Evolutionary conservation across 2,797 vertebrate genomes (phyloP).

Genomic region (Poecile montanus): DNA sequence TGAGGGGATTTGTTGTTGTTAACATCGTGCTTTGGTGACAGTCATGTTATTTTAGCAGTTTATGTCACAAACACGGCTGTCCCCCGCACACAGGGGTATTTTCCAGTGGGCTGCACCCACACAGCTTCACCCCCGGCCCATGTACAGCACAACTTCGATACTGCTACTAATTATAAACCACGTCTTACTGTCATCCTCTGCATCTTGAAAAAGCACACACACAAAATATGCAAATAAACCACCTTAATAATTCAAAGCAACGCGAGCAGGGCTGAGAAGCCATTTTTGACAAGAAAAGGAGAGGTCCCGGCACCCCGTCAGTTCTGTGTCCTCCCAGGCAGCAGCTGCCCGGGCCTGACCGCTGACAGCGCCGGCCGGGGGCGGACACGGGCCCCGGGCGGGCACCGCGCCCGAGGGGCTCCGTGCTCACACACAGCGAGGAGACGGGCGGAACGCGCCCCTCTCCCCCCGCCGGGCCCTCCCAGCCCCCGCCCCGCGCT

Average conservation of each 20-base stretch:
- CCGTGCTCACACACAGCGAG: not conserved
- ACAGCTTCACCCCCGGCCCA: not conserved
- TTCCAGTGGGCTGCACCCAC: not conserved
- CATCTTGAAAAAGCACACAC: not conserved
- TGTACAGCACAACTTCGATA: not conserved
- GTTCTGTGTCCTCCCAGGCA: fast-evolving
- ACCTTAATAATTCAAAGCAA: not conserved
- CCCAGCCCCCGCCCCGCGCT: not conserved
- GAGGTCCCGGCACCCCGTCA: not conserved
- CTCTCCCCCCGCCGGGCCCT: not conserved
- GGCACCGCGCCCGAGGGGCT: not conserved
- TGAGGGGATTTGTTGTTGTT: not conserved
- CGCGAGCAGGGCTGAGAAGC: not conserved
- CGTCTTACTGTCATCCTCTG: not conserved
- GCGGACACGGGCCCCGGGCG: not conserved
- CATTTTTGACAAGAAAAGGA: not conserved
- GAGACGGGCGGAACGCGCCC: not conserved
- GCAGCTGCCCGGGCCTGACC: not conserved
- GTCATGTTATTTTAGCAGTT: not conserved
- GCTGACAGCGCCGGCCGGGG: not conserved
- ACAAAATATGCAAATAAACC: not conserved
- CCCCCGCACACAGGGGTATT: fast-evolving
- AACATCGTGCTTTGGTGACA: not conserved
- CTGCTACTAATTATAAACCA: not conserved
- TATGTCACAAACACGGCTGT: not conserved